Base-by-base conservation (phyloP, 1,140 invertebrate genomes). In the Dendroctonus ponderosae region DNA sequence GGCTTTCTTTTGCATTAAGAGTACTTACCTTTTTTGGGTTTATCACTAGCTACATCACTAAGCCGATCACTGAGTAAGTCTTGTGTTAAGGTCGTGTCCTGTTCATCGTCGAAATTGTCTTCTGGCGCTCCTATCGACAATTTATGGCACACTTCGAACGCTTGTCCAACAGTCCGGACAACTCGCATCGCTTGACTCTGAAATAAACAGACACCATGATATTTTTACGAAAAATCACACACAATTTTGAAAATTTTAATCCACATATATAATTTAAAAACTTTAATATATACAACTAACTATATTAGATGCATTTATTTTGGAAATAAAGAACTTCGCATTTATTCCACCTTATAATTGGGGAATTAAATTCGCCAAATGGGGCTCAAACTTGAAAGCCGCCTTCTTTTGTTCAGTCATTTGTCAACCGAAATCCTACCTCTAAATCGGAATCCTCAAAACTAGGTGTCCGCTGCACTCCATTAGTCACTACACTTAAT, bases 141-240 rank as follows among this genome's bases (percentile, higher is more conserved):
- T 83, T 97, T 97, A 86, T 99, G 96, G 84, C 96, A 98, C 76
- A 99, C 95, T 82, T 99, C 97, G 82, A 99, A 99, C 14, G 97
- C 97, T 82, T 99, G 96, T 41, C 97, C 96, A 68, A 99, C 95
- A 0, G 96, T 99, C 74, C 96, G 86, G 44, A 99, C 97, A 71
- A 99, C 93, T 74, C 91, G 85, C 93, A 98, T 96, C 5, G 97
- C 97, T 84, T 98, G 95, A 80, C 91, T 96, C 96, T 99, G 87
- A 49, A 85, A 84, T 42, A 59, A 68, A 62, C 41, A 26, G 3
- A 26, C 26, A 26, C 26, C 26, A 26, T 26, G 26, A 26, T 26
- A 26, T 26, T 26, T 26, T 26, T 26, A 26, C 26, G 26, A 26
- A 26, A 26, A 26, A 26, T 26, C 26, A 14, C 6, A 61, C 7